Percentiles rank a stretch among this genome's conserved stretches.
phyloP scores from a whole-genome alignment of 2,888 invertebrate species.

The Watsonalla cultraria region DNA sequence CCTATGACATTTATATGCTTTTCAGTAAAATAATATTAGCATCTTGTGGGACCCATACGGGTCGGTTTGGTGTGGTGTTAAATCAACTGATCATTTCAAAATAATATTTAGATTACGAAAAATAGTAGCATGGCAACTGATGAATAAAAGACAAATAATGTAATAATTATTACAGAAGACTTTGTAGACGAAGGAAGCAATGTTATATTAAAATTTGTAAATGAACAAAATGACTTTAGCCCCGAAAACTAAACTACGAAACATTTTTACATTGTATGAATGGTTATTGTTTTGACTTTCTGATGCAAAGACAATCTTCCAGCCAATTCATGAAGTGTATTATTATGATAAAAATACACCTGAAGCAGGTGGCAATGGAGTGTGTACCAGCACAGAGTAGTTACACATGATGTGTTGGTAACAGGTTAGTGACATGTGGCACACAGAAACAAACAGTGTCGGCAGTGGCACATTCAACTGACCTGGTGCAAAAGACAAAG shows the following conservation, averaged over 20 bases:
- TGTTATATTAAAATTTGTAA: background rate
- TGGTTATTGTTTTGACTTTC: background rate
- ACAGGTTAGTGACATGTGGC: constrained; percentile 74
- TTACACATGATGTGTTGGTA: constrained; percentile 35
- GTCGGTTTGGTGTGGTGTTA: too few relatives aligned
- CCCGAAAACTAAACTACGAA: background rate
- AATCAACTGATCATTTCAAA: too few relatives aligned
- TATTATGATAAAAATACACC: constrained; percentile 24
- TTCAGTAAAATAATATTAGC: too few relatives aligned
- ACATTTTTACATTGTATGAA: background rate
- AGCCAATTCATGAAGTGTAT: constrained; percentile 5
- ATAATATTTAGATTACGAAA: too few relatives aligned
- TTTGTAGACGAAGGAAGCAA: background rate
- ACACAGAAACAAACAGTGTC: constrained; percentile 69
- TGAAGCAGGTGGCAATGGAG: constrained; percentile 48
- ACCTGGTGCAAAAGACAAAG: constrained; percentile 77
- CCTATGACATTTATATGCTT: too few relatives aligned
- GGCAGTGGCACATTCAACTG: constrained; percentile 72
- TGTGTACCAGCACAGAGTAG: constrained; percentile 28
- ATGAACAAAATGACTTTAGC: background rate
- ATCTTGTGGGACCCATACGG: too few relatives aligned
- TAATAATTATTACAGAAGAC: background rate
- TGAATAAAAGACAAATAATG: background rate
- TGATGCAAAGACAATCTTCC: background rate
- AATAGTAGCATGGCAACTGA: background rate